A percentile compares a stretch with the other conserved stretches of the same genome.
These are phyloP conservation scores for Polydrusus tereticollis DNA, from an alignment of 2,888 invertebrate species.

Conservation along the genomic window DNA sequence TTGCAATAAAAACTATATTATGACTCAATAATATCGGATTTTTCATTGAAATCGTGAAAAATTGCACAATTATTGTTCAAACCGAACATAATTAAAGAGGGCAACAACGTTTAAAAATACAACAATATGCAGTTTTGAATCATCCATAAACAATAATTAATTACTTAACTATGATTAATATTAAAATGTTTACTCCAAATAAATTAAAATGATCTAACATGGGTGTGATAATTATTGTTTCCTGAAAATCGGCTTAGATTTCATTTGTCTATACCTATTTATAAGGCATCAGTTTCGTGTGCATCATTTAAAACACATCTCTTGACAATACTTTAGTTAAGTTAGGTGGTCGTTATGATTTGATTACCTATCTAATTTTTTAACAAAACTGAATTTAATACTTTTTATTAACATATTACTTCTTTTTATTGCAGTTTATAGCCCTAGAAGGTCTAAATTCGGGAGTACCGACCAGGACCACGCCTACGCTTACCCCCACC, in stretches of 20 bases:
- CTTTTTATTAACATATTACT: neutral
- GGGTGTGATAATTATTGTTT: neutral
- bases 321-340: too few species aligned
- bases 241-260: too few species aligned
- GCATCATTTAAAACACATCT: too few species aligned
- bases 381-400: neutral
- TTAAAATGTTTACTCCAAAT: neutral
- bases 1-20: too few species aligned
- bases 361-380: neutral
- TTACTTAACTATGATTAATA: neutral
- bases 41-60: neutral
- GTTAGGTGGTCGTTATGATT: too few species aligned
- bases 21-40: neutral
- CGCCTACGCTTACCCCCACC: slow-evolving; percentile 94
- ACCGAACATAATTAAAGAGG: neutral
- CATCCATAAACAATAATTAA: neutral
- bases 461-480: slow-evolving; percentile 92
- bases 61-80: neutral
- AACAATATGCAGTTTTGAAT: slow-evolving; percentile 1
- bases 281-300: too few species aligned
- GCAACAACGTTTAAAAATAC: neutral
- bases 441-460: slow-evolving; percentile 88
- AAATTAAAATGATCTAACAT: slow-evolving; percentile 10
- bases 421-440: slow-evolving; percentile 77
- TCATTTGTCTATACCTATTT: too few species aligned